These are phyloP conservation scores for Taurulus bubalis DNA, from an alignment of 2,113 vertebrate genomes.

Conservation along the genomic window DNA sequence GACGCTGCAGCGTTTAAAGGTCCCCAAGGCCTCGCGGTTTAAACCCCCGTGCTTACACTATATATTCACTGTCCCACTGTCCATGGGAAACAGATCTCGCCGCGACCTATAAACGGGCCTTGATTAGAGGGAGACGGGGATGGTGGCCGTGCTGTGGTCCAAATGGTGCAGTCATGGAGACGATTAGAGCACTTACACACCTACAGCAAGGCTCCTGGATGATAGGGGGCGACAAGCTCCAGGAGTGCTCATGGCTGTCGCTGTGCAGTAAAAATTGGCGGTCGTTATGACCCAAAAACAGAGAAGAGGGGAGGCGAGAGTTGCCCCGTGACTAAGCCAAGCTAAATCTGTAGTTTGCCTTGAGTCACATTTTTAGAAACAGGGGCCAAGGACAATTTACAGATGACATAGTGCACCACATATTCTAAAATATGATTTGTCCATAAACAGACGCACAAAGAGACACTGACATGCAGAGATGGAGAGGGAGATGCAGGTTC, in stretches of 20 bases:
- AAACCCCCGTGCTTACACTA: slow-evolving; percentile 47
- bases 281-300: slow-evolving; percentile 41
- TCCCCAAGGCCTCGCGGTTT: slow-evolving; percentile 62
- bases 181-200: slow-evolving; percentile 49
- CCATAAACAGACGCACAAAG: too few relatives aligned
- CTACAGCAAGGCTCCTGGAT: slow-evolving; percentile 32
- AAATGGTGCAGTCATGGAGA: slow-evolving; percentile 55
- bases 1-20: slow-evolving; percentile 74
- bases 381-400: slow-evolving; percentile 55
- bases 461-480: slow-evolving; percentile 20
- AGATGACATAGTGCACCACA: slow-evolving; percentile 39
- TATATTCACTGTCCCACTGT: slow-evolving; percentile 30
- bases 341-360: slow-evolving; percentile 55
- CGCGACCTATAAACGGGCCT: slow-evolving; percentile 60
- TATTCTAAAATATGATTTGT: too few relatives aligned
- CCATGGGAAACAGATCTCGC: slow-evolving; percentile 49
- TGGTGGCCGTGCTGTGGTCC: slow-evolving; percentile 19
- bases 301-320: slow-evolving; percentile 8
- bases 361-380: slow-evolving; percentile 43
- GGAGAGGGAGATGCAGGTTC: slow-evolving; percentile 25
- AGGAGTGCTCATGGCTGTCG: slow-evolving; percentile 30
- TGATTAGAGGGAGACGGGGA: slow-evolving; percentile 39
- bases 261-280: slow-evolving; percentile 38
- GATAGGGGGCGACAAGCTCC: slow-evolving; percentile 21
- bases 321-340: slow-evolving; percentile 61